Evolutionary conservation across 2,113 vertebrate genomes (phyloP), one percentile per base, ranked within the genome.

Genomic region (Atherinomorus stipes): DNA sequence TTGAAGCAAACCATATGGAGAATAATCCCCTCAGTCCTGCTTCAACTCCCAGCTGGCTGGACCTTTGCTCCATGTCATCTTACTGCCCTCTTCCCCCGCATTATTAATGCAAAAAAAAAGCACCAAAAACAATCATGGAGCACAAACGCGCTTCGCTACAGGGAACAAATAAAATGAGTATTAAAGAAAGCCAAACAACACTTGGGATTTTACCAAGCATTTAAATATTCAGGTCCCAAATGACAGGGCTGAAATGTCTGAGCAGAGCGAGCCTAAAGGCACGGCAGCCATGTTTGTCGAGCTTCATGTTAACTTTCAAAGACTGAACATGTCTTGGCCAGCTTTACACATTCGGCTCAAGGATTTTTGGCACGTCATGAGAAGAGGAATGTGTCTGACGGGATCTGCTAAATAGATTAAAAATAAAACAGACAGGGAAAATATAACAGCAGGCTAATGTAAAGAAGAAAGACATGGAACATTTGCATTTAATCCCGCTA

Each of bases 141-240:
- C 47, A 10, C 22, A 16, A 75, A 21, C 7, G 15, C 44, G 26
- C 25, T 26, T 34, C 6, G 18, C n/a, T 11, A 34, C 15, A 31
- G 9, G 23, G 18, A 21, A 21, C 12, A 50, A 42, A 21, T 34
- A 2, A 22, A 70, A 10, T 63, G 3, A 37, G 56, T 25, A 19
- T 19, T 57, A 62, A 42, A 28, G 37, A 52, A 62, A 72, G 45
- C 37, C 44, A 21, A 26, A 18, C 25, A 18, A 26, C 9, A 9
- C 21, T 12, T 56, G 56, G 47, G 64, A 19, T 74, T 77, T 58
- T 23, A 71, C n/a, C 44, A 71, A 34, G 52, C 26, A 8, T 50
- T 85, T 42, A 84, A 88, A 85, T 83, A 86, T 83, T 83, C 67
- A 83, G 42, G 64, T 71, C 78, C 66, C 78, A 37, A 49, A n/a